phyloP scores from a whole-genome alignment of 2,113 vertebrate genomes.

The Grus americana region DNA sequence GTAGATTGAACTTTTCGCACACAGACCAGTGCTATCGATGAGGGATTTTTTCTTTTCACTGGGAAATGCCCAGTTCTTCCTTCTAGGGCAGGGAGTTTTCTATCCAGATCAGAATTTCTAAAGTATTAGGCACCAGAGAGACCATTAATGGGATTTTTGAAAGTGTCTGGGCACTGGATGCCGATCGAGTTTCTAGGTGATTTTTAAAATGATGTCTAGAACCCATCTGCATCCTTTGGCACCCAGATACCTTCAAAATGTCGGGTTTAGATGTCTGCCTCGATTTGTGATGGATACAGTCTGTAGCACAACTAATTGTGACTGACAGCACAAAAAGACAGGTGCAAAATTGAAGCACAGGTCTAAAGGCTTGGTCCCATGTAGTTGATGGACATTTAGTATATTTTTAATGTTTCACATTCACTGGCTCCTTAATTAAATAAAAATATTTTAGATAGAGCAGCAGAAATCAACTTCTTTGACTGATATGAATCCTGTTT shows the following conservation, averaged over 20 bases:
- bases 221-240: conserved; percentile 33
- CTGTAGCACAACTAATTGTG: conserved; percentile 52
- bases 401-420: conserved; percentile 40
- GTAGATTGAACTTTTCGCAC: not conserved
- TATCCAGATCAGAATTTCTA: not conserved
- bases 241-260: not conserved
- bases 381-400: conserved; percentile 13
- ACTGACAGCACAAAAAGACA: conserved; percentile 56
- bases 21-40: not conserved
- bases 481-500: conserved; percentile 79
- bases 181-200: not conserved
- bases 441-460: conserved; percentile 67
- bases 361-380: not conserved
- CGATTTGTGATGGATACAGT: not conserved
- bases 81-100: not conserved
- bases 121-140: not conserved
- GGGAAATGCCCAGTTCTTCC: not conserved
- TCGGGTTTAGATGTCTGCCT: not conserved
- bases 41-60: not conserved
- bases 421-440: conserved; percentile 60
- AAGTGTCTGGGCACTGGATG: not conserved
- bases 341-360: conserved; percentile 33
- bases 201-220: conserved; percentile 17
- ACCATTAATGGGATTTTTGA: not conserved
- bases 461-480: conserved; percentile 75